A percentile compares a stretch with the other conserved stretches of the same genome.
Evolutionary conservation across 1,140 invertebrate genomes (phyloP).

Genomic region (Pristionchus pacificus): DNA sequence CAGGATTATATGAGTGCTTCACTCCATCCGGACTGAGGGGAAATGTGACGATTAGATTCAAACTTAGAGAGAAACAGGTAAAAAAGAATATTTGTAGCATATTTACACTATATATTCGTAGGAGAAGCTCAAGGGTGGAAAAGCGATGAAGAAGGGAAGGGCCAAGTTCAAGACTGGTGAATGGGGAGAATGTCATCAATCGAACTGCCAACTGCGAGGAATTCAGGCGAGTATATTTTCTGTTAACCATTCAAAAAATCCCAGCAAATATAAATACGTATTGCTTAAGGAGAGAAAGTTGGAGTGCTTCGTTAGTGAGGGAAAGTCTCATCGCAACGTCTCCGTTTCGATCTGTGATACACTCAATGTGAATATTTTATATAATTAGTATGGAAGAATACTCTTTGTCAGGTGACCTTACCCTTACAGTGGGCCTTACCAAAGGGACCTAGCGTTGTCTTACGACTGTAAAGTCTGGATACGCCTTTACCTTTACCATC

Average conservation of each 20-base stretch:
- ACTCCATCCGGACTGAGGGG: conserved; percentile 43
- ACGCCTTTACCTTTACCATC: background rate
- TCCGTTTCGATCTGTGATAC: background rate
- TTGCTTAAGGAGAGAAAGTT: background rate
- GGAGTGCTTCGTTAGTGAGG: background rate
- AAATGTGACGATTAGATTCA: conserved; percentile 52
- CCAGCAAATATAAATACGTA: background rate
- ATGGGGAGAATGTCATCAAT: background rate
- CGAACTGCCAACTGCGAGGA: background rate
- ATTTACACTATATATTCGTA: no score
- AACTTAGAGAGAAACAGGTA: conserved; percentile 22
- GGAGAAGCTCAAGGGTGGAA: background rate
- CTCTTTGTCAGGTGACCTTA: no score
- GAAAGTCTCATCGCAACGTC: background rate
- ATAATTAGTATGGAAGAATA: background rate
- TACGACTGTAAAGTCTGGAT: no score
- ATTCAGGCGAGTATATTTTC: background rate
- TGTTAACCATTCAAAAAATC: no score
- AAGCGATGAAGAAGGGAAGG: background rate
- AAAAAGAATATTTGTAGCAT: background rate
- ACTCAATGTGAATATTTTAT: background rate
- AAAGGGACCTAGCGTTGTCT: no score
- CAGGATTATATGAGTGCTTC: conserved; percentile 53
- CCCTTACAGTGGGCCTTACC: no score
- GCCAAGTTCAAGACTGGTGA: background rate